phyloP scores from a whole-genome alignment of 2,888 invertebrate genomes.

The Lamellibrachia columna region DNA sequence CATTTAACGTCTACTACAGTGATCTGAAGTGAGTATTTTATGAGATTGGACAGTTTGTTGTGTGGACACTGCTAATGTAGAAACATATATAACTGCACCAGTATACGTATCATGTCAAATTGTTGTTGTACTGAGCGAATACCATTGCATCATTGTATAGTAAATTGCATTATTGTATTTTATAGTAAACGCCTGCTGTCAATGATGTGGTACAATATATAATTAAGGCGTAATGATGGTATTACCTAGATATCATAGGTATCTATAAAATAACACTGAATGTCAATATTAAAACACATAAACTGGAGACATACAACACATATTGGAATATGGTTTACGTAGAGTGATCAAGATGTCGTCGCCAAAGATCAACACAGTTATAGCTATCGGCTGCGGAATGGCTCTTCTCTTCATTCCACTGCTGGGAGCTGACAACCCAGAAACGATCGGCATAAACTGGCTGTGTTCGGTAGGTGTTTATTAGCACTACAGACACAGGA shows the following conservation, averaged over 20 bases:
- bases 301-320: neutral
- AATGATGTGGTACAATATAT: no score
- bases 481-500: neutral
- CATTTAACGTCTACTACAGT: conserved; percentile 21
- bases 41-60: neutral
- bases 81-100: no score
- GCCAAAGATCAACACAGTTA: conserved; percentile 28
- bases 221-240: no score
- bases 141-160: no score
- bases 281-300: neutral
- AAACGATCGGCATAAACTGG: neutral
- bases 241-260: no score
- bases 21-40: neutral
- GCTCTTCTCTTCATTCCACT: conserved; percentile 23
- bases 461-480: conserved; percentile 18
- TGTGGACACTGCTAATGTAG: neutral
- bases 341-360: conserved; percentile 35
- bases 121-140: no score
- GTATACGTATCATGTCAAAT: no score
- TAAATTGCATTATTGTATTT: no score
- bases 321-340: neutral
- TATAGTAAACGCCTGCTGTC: no score
- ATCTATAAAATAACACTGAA: no score
- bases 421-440: neutral
- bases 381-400: conserved; percentile 29